Percentiles rank a stretch among this genome's conserved stretches.
Conservation (phyloP, 1,140 invertebrate genomes). For the Drosophila sproati region DNA sequence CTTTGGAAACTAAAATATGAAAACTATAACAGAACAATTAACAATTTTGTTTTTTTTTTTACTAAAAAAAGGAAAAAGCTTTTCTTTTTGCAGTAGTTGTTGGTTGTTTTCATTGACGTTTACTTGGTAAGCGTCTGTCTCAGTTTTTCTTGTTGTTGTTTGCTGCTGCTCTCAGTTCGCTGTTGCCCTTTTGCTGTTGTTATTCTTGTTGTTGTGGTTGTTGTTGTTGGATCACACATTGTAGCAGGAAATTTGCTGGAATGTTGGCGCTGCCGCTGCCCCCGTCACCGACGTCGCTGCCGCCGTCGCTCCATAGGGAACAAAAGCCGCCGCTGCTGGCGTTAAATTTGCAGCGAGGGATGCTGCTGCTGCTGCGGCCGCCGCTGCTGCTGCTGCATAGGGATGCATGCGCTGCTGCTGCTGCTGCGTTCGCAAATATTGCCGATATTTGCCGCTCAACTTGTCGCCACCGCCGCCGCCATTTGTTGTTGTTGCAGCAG, state of each 20-base stretch:
- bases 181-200: slow-evolving; percentile 34
- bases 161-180: slow-evolving; percentile 33
- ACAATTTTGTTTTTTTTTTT: slow-evolving; percentile 7
- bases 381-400: slow-evolving; percentile 85
- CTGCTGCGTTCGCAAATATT: slow-evolving; percentile 85
- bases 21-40: slow-evolving; percentile 29
- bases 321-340: slow-evolving; percentile 84
- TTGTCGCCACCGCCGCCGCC: slow-evolving; percentile 69
- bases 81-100: slow-evolving; percentile 32
- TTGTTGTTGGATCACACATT: slow-evolving; percentile 85
- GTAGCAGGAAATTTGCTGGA: slow-evolving; percentile 86
- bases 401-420: slow-evolving; percentile 86
- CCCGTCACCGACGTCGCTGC: slow-evolving; percentile 53
- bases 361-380: slow-evolving; percentile 67
- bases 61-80: slow-evolving; percentile 23
- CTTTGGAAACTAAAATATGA: slow-evolving; percentile 16
- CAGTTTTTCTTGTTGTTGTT: slow-evolving; percentile 52
- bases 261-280: slow-evolving; percentile 72
- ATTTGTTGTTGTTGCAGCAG: slow-evolving; percentile 53
- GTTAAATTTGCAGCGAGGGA: slow-evolving; percentile 64
- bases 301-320: slow-evolving; percentile 79
- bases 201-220: slow-evolving; percentile 45
- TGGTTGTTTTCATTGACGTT: slow-evolving; percentile 68
- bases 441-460: slow-evolving; percentile 86
- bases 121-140: slow-evolving; percentile 78